Base-by-base conservation (phyloP, 1,140 invertebrate species). In the Bombus superbus region DNA sequence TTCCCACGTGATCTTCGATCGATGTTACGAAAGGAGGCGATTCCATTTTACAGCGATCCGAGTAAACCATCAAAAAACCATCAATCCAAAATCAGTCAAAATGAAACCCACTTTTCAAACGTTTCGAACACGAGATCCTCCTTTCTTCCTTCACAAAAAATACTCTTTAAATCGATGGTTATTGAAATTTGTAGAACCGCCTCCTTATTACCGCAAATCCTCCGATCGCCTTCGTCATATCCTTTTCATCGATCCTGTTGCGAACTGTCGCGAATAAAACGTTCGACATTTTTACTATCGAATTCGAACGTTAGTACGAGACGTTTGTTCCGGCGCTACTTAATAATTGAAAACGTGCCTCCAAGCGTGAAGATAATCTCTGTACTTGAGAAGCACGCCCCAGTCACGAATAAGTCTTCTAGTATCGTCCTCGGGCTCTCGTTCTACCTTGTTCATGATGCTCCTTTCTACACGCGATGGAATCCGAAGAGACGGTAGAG, bases 321-420 rank as follows among this genome's bases (percentile, higher is more conserved):
- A 25, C 25, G 35, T n/a, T 9, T 35, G 15, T 15, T 25, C 13
- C 4, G 8, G 32, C 44, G 38, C 28, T 71, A 18, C 38, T 15
- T 85, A 90, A 68, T 83, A 92, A 68, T 95, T 64, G 32, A 95
- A 94, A 10, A 95, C 93, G 69, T 93, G 91, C 74, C 87, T 92
- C 95, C 95, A 95, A 3, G 93, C 93, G 40, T 95, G 93, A 10
- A 95, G 84, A 80, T 95, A 95, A 81, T 95, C 92, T 47, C 90
- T 94, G 88, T 95, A 96, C 78, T 95, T 95, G 57, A 95, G 76
- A 22, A 96, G 73, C 13, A 95, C 89, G 5, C 95, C 95, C 95
- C 95, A 95, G 78, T 95, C 95, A 0, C 95, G 92, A 11, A 95
- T 84, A 32, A 94, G 90, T 40, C 94, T 88, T 69, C 93, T 90